Base-by-base conservation (phyloP, 2,113 vertebrate species). In the Thamnaconus septentrionalis region DNA sequence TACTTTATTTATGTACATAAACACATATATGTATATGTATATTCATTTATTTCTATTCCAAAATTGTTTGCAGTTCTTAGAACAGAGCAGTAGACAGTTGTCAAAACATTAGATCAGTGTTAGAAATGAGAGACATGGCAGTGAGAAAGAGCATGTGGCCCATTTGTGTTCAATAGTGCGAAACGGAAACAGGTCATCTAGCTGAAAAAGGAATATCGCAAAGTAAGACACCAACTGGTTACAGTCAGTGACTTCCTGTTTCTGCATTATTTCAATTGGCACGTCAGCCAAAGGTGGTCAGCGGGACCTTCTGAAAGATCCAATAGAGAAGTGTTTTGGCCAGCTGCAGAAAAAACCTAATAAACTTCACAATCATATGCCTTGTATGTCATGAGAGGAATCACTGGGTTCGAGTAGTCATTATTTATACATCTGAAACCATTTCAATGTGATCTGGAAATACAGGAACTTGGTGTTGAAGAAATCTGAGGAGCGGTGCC, bases 151-250 rank as follows among this genome's bases (percentile, higher is more conserved):
- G 71, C 45, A 8, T 72, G 67, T 71, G 83, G 53, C 86, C 86
- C 79, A 88, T 61, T 84, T 85, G 70, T 3, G 47, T 45, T 52
- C 52, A 74, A 72, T 49, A 18, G 43, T 73, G 46, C 46, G 48
- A 80, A 78, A 79, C 62, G 64, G 74, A 88, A 88, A 69, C 83
- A 81, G 86, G 86, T 88, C 81, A 79, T 31, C 18, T 31, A 76
- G 69, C 80, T 74, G 31, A 67, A 44, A 79, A 64, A 73, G 60
- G 62, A 53, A 54, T 53, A 53, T 56, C 61, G 63, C 66, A 69
- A 73, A 50, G 56, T 41, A 80, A 75, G 58, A 73, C 66, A 67
- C 18, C 18, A 31, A 31, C 18, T 31, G 18, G 18, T 31, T 39
- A 47, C 49, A 31, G 70, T 41, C 51, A 53, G 46, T 60, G 18